phyloP scores from a whole-genome alignment of 2,888 invertebrate species.

The Apamea epomidion region DNA sequence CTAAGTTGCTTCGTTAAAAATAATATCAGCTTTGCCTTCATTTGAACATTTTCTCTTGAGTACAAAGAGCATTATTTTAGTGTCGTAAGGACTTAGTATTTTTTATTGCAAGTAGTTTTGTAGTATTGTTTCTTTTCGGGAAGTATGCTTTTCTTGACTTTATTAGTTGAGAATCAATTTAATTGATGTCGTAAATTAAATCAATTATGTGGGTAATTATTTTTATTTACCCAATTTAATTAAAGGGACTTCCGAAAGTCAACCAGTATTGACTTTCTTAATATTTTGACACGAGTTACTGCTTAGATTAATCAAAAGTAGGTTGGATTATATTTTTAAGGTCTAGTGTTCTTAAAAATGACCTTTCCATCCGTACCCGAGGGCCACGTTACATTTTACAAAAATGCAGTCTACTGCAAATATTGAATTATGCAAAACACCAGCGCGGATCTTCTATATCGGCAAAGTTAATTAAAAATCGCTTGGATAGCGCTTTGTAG shows the following conservation, averaged over 20 bases:
- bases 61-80: background rate
- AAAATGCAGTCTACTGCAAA: conserved; percentile 25
- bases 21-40: background rate
- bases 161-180: background rate
- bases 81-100: background rate
- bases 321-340: background rate
- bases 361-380: background rate
- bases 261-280: background rate
- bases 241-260: background rate
- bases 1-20: conserved; percentile 3
- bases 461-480: conserved; percentile 69
- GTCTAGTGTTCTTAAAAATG: background rate
- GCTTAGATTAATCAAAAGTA: background rate
- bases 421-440: conserved; percentile 46
- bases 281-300: background rate
- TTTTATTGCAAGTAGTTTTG: background rate
- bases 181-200: background rate
- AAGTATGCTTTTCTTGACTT: background rate
- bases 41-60: background rate
- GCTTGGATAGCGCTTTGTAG: conserved; percentile 74
- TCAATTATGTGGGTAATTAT: too few species aligned
- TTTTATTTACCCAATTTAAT: too few species aligned
- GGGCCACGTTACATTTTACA: background rate
- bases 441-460: conserved; percentile 42
- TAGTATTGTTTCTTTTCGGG: background rate